A percentile compares a stretch with the other conserved stretches of the same genome.
Evolutionary conservation across 2,888 invertebrate species (phyloP).

Genomic region (Leptura quadrifasciata): DNA sequence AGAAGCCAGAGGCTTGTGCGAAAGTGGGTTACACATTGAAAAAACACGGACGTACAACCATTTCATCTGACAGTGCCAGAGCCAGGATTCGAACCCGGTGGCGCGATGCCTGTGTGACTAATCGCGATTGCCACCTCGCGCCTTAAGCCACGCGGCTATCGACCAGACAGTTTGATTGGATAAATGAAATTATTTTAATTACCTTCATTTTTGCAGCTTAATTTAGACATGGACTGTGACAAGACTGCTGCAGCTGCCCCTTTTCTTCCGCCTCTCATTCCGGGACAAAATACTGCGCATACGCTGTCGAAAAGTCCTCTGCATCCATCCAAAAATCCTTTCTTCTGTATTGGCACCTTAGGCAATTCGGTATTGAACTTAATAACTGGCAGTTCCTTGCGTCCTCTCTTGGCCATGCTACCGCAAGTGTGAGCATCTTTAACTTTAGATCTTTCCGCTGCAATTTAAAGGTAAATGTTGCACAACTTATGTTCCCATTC

Average conservation of each 20-base stretch:
- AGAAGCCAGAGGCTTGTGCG: no score
- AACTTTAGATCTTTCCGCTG: not conserved
- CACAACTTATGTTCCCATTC: not conserved
- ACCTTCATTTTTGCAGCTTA: constrained; percentile 14
- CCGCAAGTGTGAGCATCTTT: no score
- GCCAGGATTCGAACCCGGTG: no score
- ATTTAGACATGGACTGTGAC: constrained; percentile 39
- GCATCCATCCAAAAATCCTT: constrained; percentile 36
- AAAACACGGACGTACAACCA: no score
- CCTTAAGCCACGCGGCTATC: no score
- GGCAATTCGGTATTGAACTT: not conserved
- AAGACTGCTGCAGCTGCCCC: constrained; percentile 18
- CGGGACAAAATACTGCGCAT: constrained; percentile 38
- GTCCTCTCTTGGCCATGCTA: no score
- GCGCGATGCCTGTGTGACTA: no score
- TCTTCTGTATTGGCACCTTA: constrained; percentile 13
- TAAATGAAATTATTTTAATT: not conserved
- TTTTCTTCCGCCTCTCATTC: constrained; percentile 29
- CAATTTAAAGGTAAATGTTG: not conserved
- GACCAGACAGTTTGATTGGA: no score
- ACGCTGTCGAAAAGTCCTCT: constrained; percentile 42
- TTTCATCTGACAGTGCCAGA: no score
- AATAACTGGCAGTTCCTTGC: no score
- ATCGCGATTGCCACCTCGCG: no score
- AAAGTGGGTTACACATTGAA: no score